A percentile compares a stretch with the other conserved stretches of the same genome.
These are phyloP conservation scores for Takifugu ocellatus DNA, from an alignment of 2,797 vertebrate genomes.

Conservation along the genomic window DNA sequence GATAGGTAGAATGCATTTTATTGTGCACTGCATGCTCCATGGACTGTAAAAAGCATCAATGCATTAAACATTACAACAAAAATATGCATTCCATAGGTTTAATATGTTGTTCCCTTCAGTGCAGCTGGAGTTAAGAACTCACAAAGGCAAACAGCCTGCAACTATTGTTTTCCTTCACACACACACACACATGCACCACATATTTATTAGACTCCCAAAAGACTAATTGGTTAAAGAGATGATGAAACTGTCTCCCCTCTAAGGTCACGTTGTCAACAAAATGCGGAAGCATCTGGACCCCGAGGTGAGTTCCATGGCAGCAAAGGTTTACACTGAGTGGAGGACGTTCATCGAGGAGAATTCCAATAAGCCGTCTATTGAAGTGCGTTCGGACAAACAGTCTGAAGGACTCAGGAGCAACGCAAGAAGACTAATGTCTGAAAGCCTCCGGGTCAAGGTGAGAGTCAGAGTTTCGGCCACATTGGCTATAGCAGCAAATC, in stretches of 20 bases:
- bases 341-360: constrained; percentile 84
- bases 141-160: constrained; percentile 2
- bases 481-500: not conserved
- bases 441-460: constrained; percentile 87
- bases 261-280: constrained; percentile 86
- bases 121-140: not conserved
- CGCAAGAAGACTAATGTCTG: constrained; percentile 82
- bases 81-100: no score
- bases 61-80: no score
- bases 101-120: no score
- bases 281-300: constrained; percentile 80
- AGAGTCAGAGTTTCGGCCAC: constrained; percentile 15
- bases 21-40: not conserved
- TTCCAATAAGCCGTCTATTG: constrained; percentile 85
- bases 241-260: constrained; percentile 19
- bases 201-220: not conserved
- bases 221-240: constrained; percentile 9
- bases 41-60: not conserved
- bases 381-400: constrained; percentile 87
- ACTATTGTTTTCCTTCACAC: no score
- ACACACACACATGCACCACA: no score
- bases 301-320: constrained; percentile 82
- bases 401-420: constrained; percentile 86
- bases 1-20: constrained; percentile 79
- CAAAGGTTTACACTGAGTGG: constrained; percentile 85